phyloP scores from a whole-genome alignment of 2,797 vertebrate genomes.

The Bradypodion ventrale region DNA sequence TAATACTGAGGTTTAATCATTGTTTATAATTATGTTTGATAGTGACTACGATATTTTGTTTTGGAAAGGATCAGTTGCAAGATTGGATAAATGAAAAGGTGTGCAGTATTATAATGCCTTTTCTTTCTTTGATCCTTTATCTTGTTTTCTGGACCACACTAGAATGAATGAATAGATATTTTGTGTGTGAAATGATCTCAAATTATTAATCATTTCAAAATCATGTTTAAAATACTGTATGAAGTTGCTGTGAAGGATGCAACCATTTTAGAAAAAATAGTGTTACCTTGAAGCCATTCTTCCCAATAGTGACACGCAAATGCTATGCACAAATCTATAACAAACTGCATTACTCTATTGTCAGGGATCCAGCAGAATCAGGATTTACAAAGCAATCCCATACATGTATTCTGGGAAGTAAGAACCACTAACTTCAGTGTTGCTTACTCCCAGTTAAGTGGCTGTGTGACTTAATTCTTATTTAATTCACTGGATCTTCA shows the following conservation, averaged over 20 bases:
- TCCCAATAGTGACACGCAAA: not conserved
- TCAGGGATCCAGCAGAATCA: not conserved
- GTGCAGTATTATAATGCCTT: constrained; percentile 84
- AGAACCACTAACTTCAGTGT: not conserved
- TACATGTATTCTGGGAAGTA: not conserved
- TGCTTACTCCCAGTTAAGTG: not conserved
- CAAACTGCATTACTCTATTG: not conserved
- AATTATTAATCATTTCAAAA: constrained; percentile 5
- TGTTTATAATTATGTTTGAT: constrained; percentile 80
- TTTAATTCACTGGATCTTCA: not conserved
- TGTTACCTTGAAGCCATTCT: not conserved
- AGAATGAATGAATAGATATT: constrained; percentile 75
- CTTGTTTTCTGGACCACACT: constrained; percentile 76
- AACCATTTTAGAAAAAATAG: not conserved
- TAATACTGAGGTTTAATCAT: constrained; percentile 76
- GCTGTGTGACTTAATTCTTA: too few species aligned
- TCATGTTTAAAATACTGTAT: not conserved
- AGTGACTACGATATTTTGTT: constrained; percentile 78
- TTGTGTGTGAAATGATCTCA: constrained; percentile 62
- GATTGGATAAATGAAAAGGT: constrained; percentile 80
- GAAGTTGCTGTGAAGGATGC: not conserved
- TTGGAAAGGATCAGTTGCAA: constrained; percentile 76
- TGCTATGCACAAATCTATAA: not conserved
- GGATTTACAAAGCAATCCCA: not conserved
- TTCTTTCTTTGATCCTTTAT: constrained; percentile 78